Percentiles rank a stretch among this genome's conserved stretches.
These are phyloP conservation scores for Danaus chrysippus DNA, from an alignment of 2,888 invertebrate species.

Conservation along the genomic window DNA sequence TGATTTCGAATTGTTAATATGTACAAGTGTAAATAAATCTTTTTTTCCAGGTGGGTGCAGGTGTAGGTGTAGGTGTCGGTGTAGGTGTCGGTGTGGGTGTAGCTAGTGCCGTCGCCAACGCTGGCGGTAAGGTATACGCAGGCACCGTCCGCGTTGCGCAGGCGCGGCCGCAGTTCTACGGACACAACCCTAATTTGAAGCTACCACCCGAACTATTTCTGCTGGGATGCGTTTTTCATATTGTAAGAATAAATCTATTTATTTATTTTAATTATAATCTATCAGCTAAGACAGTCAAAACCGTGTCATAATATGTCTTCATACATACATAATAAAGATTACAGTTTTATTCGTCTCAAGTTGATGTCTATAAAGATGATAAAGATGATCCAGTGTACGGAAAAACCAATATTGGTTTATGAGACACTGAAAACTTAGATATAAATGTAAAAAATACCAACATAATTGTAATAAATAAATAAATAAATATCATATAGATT, in stretches of 20 bases:
- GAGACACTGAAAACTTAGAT: too few relatives aligned
- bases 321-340: too few relatives aligned
- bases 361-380: too few relatives aligned
- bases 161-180: slow-evolving; percentile 90
- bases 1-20: too few relatives aligned
- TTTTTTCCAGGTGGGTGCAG: slow-evolving; percentile 48
- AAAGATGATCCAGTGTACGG: too few relatives aligned
- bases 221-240: slow-evolving; percentile 95
- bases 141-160: slow-evolving; percentile 74
- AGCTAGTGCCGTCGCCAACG: slow-evolving; percentile 25
- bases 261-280: not conserved
- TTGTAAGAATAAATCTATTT: slow-evolving; percentile 67
- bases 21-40: slow-evolving; percentile 18
- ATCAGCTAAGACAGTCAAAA: too few relatives aligned
- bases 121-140: slow-evolving; percentile 55
- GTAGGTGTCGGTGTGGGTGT: slow-evolving; percentile 32
- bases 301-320: too few relatives aligned
- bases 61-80: slow-evolving; percentile 34
- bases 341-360: too few relatives aligned
- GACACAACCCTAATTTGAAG: slow-evolving; percentile 95
- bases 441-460: too few relatives aligned
- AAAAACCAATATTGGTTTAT: too few relatives aligned
- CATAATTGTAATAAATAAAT: too few relatives aligned
- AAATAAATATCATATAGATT: too few relatives aligned
- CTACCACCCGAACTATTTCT: slow-evolving; percentile 93